Percentiles rank a stretch among this genome's conserved stretches.
These are phyloP conservation scores for Strigops habroptila DNA, from an alignment of 2,113 vertebrate species.

Conservation along the genomic window DNA sequence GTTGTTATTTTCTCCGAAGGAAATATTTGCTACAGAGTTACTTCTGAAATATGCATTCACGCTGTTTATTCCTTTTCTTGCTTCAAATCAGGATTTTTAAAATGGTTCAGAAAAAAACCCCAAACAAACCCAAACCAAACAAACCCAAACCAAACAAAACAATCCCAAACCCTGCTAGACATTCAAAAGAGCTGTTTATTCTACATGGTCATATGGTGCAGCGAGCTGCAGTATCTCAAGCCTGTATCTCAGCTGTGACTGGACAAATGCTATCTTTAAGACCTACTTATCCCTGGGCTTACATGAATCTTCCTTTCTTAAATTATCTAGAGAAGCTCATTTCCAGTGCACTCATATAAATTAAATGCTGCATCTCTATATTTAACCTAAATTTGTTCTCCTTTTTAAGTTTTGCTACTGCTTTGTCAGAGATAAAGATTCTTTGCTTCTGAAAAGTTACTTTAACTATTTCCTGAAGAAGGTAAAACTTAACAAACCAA, in stretches of 20 bases:
- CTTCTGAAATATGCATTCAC: neutral
- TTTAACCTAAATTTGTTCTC: slow-evolving; percentile 15
- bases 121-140: neutral
- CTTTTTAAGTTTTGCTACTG: neutral
- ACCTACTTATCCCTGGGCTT: neutral
- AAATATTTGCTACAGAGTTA: neutral
- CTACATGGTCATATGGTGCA: neutral
- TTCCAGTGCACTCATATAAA: slow-evolving; percentile 9
- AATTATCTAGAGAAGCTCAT: slow-evolving; percentile 41
- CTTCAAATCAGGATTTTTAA: neutral
- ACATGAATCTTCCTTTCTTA: neutral
- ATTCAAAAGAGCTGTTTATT: neutral
- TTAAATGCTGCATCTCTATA: slow-evolving; percentile 31
- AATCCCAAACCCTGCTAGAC: neutral
- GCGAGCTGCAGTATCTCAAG: neutral
- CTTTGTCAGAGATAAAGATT: slow-evolving; percentile 21
- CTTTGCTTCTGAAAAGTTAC: neutral
- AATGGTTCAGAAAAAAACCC: neutral
- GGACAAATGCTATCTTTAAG: neutral
- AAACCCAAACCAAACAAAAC: neutral
- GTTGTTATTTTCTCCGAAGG: neutral
- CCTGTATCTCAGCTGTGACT: neutral
- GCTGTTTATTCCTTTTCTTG: neutral
- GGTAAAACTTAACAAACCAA: neutral
- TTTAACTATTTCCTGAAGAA: neutral